Evolutionary conservation across 1,140 invertebrate genomes (phyloP), one percentile per base, ranked within the genome.

Genomic region (Vanessa atalanta): DNA sequence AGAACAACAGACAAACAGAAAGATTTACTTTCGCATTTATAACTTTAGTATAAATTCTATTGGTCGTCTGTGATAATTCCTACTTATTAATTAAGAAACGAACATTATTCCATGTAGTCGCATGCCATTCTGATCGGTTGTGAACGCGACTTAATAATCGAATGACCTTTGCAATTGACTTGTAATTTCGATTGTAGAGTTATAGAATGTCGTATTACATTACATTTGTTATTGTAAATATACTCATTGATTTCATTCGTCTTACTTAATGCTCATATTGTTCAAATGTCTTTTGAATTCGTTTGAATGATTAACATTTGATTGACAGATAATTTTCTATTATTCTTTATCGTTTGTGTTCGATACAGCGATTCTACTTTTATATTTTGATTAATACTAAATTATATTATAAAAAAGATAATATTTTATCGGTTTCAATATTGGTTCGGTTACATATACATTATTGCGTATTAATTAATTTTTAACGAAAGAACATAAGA

Each of bases 81-180:
- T 43, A 9, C 7, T 8, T 43, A 9, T 43, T 43, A 43, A 43
- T 43, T 43, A 43, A 43, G 7, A 43, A 43, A 43, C 37, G 6
- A 43, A 43, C 37, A 43, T 43, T 37, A 37, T 7, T 43, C 2
- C n/a, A 53, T 53, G 7, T 7, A 53, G 20, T 11, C 53, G 57
- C 57, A 61, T 31, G 31, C 23, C 14, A 37, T 61, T 37, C 31
- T 16, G 7, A 61, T 31, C 48, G 3, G 26, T 8, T 61, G 57
- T 70, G 68, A 48, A 70, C 68, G 16, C 72, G 48, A n/a, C 60
- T 43, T 15, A 55, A 70, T 26, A 48, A 68, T 73, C 51, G 31
- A 69, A 50, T 68, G 74, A 76, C 74, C 65, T 76, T 71, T 76
- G 37, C 64, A 68, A 66, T 71, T 72, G 74, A 72, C 69, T 76